phyloP scores from a whole-genome alignment of 2,113 vertebrate genomes.

The Percina caprodes region DNA sequence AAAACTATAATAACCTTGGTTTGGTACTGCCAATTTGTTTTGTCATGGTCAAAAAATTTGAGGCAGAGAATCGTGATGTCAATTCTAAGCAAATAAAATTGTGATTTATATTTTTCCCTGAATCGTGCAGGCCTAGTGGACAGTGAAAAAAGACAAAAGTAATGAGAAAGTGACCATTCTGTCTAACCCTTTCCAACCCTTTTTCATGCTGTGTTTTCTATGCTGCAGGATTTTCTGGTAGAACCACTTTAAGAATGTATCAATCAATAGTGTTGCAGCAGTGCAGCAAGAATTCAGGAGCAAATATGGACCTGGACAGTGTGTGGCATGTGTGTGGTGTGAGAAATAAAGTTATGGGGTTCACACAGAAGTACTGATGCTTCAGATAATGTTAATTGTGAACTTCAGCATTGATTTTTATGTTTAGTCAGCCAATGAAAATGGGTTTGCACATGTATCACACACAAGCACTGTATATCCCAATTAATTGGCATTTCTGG shows the following conservation, averaged over 20 bases:
- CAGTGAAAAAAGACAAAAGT: not conserved
- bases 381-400: slow-evolving; percentile 27
- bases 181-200: not conserved
- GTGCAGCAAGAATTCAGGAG: slow-evolving; percentile 25
- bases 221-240: slow-evolving; percentile 28
- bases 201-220: not conserved
- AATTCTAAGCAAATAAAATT: too few species aligned
- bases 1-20: too few species aligned
- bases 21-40: too few species aligned
- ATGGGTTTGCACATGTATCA: slow-evolving; percentile 6
- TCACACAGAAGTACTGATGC: slow-evolving; percentile 31
- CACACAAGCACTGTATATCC: slow-evolving; percentile 7
- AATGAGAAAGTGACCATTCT: not conserved
- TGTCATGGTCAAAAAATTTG: too few species aligned
- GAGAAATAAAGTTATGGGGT: slow-evolving; percentile 17
- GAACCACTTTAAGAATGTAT: slow-evolving; percentile 48
- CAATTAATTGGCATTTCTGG: not conserved
- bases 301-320: not conserved
- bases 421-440: slow-evolving; percentile 50
- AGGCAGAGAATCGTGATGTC: too few species aligned
- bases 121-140: not conserved
- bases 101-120: too few species aligned
- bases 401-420: slow-evolving; percentile 17
- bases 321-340: not conserved
- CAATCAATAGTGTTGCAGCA: slow-evolving; percentile 29